Base-by-base conservation (phyloP, 1,140 invertebrate genomes). In the Pseudomyrmex cubaensis region DNA sequence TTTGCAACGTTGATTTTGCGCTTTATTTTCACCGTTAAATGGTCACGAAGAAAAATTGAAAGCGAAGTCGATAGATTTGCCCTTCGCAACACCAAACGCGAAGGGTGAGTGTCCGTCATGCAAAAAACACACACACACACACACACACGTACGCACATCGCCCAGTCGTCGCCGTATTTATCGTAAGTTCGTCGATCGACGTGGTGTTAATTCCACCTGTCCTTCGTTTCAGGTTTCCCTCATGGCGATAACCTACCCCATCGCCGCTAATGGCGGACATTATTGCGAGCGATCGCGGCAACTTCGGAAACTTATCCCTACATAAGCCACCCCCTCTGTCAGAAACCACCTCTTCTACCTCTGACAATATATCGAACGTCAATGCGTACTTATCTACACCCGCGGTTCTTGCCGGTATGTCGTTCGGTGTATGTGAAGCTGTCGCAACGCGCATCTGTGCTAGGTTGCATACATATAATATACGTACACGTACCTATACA, bases 171-270 rank as follows among this genome's bases (percentile, higher is more conserved):
- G 84, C 22, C 56, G 63, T 67, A 85, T 85, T 90, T 83, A 75
- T 73, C 66, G 67, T 83, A 86, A 86, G 84, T 86, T 86, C 64
- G 72, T 75, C 84, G 85, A 88, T 89, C 87, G 88, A 73, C 84
- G 84, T 87, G 83, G 88, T 90, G 90, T 92, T 92, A 91, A 92
- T 90, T 89, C 90, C 90, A 90, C 86, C 91, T 90, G 89, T 91
- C 87, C 88, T 91, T 87, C 84, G 82, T 83, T 85, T 85, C 82
- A 73, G 85, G 78, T 84, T 90, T 82, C 85, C 83, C 90, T 85
- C 85, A 82, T 83, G 84, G 83, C 87, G 88, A 89, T 89, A 90
- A 90, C 86, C 90, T 75, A 85, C 63, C 85, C 82, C 84, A 84
- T 87, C 73, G 84, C 17, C 87, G 70, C 88, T 91, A 92, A 92